phyloP scores from a whole-genome alignment of 2,797 vertebrate genomes.

The Mus spretus region DNA sequence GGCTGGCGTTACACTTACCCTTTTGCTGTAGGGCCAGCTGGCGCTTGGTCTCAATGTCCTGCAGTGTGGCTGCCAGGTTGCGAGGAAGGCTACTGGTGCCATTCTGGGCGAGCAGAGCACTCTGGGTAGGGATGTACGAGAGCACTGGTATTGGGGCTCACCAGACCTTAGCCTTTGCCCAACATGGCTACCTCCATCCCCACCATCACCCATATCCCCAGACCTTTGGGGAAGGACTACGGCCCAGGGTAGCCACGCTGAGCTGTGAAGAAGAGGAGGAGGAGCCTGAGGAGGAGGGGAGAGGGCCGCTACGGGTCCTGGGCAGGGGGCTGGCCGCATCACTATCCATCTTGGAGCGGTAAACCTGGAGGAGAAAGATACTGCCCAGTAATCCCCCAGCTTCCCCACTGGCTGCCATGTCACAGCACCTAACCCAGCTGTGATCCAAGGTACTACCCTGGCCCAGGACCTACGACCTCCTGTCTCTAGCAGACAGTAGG shows the following conservation, averaged over 20 bases:
- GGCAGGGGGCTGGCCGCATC: conserved; percentile 87
- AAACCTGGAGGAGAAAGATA: conserved; percentile 90
- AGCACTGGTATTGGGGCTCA: neutral
- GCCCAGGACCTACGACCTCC: neutral
- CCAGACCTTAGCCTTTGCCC: neutral
- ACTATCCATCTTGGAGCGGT: conserved; percentile 93
- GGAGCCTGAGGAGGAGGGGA: conserved; percentile 90
- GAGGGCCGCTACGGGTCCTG: conserved; percentile 86
- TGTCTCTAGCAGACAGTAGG: neutral
- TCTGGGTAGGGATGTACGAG: conserved; percentile 84
- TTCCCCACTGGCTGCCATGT: neutral
- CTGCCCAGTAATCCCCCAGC: neutral
- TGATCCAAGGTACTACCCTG: neutral
- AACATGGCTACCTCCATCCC: neutral
- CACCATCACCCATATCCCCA: neutral
- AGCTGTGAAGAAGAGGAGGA: conserved; percentile 92
- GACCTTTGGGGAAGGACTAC: conserved; percentile 94
- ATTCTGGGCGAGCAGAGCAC: conserved; percentile 89
- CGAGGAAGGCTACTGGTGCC: conserved; percentile 94
- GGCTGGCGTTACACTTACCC: conserved; percentile 88
- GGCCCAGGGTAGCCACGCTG: conserved; percentile 92
- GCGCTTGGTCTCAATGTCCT: conserved; percentile 97
- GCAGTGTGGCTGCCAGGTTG: conserved; percentile 95
- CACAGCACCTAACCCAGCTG: neutral
- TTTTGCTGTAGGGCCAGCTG: conserved; percentile 97